phyloP scores from a whole-genome alignment of 2,113 vertebrate genomes.

The Ochotona curzoniae region DNA sequence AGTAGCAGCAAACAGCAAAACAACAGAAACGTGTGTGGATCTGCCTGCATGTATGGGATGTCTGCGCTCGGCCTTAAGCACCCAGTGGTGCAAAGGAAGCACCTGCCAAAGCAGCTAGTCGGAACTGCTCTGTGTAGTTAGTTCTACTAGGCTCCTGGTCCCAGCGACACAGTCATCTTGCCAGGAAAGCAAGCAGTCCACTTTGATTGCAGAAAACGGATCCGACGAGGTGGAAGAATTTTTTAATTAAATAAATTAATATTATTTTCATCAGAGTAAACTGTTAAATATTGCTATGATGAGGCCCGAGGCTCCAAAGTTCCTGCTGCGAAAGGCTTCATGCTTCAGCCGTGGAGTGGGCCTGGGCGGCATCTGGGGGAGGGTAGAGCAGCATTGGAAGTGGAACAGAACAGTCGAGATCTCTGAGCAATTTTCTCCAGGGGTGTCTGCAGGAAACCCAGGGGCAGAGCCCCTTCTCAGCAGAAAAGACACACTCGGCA shows the following conservation, averaged over 20 bases:
- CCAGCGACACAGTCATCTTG: conserved; percentile 81
- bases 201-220: conserved; percentile 86
- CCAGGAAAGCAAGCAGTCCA: conserved; percentile 83
- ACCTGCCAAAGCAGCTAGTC: conserved; percentile 84
- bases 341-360: conserved; percentile 71
- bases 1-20: conserved; percentile 94
- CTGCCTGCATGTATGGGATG: conserved; percentile 66
- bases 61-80: conserved; percentile 84
- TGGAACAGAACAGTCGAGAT: conserved; percentile 47
- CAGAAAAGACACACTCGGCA: background rate
- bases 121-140: conserved; percentile 86
- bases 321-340: conserved; percentile 81
- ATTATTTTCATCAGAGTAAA: conserved; percentile 94
- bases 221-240: conserved; percentile 89
- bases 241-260: conserved; percentile 98
- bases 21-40: conserved; percentile 58
- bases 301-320: conserved; percentile 83
- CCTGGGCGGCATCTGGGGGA: conserved; percentile 72
- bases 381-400: conserved; percentile 63
- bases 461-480: background rate
- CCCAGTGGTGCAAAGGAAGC: conserved; percentile 74
- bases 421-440: conserved; percentile 62
- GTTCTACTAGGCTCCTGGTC: conserved; percentile 85
- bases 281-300: conserved; percentile 96
- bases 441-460: conserved; percentile 36